Base-by-base conservation (phyloP, 2,888 invertebrate genomes). In the Synergus gifuensis region DNA sequence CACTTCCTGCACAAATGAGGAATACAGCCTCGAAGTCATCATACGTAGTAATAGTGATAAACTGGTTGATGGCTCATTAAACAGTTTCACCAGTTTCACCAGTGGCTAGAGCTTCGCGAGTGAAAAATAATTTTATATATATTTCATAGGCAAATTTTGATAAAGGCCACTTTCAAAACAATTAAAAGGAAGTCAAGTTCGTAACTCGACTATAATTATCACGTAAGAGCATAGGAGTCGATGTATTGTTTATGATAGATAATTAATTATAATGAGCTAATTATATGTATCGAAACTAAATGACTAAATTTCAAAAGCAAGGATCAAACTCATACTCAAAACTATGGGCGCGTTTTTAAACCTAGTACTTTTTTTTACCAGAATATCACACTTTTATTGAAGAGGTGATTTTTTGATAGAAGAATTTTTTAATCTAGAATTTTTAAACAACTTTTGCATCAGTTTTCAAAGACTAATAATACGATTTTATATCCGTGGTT, bases 1-100 rank as follows among this genome's bases (percentile, higher is more conserved):
- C 93, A 93, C 88, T 93, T 93, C 88, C 91, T 93, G 83, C 88
- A 93, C 92, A 91, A 93, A 92, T 89, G 93, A 93, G 90, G 88
- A 83, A 80, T 84, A 82, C 84, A 83, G 86, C 86, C 84, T 78
- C 84, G 76, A 82, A 86, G 82, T 85, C 83, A 82, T 85, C 86
- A 86, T 85, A 87, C 88, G 85, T 87, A 86, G 83, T 64, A 83
- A 81, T 84, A 85, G 85, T 87, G 85, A 87, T 85, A 76, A 77
- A 62, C 73, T 80, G 80, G 73, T 80, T 81, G n/a, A 66, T 63
- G 28, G 58, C 58, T 67, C 79, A 62, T 77, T 58, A 49, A 82
- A 79, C 22, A 77, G 58, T 22, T 42, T n/a, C 82, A 81, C 67
- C 80, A 78, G 22, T 28, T n/a, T n/a, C 2, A 2, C 22, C 2